phyloP scores from a whole-genome alignment of 2,113 vertebrate species.

The Clarias gariepinus region DNA sequence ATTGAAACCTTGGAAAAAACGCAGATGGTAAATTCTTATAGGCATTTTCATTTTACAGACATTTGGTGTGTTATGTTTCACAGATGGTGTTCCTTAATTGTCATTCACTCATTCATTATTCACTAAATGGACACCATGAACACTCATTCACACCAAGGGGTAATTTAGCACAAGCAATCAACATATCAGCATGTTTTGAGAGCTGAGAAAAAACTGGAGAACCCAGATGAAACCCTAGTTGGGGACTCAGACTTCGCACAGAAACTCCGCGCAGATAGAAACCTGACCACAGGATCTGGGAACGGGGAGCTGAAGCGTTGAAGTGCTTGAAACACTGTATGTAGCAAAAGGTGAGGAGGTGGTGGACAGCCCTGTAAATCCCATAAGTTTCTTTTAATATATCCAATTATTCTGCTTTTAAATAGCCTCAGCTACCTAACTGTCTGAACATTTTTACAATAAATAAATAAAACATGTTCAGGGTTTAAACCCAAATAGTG shows the following conservation, averaged over 20 bases:
- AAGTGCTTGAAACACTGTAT: no score
- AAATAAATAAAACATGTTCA: no score
- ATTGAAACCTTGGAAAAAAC: background rate
- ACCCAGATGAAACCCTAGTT: background rate
- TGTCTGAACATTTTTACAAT: no score
- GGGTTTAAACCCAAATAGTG: no score
- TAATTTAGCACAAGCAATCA: background rate
- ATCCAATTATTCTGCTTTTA: no score
- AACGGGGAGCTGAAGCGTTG: background rate
- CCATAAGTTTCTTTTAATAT: no score
- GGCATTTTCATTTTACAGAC: background rate
- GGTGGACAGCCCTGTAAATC: no score
- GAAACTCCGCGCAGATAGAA: background rate
- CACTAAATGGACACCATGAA: background rate
- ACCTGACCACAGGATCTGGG: background rate
- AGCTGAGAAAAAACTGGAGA: background rate
- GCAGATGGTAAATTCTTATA: background rate
- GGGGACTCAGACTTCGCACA: background rate
- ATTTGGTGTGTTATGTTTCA: constrained; percentile 1
- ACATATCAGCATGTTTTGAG: background rate
- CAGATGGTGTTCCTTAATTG: constrained; percentile 6
- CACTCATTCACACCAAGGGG: background rate
- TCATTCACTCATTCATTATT: constrained; percentile 4
- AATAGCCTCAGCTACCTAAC: no score
- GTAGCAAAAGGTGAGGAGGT: no score